phyloP scores from a whole-genome alignment of 2,797 vertebrate genomes.

The Nannoperca obscura region DNA sequence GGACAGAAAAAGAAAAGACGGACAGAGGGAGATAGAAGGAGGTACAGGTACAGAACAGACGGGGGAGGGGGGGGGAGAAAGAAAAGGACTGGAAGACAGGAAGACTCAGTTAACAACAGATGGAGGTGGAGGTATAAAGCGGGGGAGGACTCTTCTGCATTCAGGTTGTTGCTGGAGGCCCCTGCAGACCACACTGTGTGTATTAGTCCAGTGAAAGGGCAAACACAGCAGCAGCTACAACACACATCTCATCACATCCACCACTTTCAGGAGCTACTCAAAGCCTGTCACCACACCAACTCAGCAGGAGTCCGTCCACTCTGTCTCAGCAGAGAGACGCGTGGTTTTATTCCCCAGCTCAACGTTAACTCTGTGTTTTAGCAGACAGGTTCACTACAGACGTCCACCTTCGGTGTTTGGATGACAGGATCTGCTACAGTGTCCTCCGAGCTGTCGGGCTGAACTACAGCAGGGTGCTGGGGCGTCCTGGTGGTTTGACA shows the following conservation, averaged over 20 bases:
- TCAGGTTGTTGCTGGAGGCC: conserved; percentile 45
- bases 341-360: neutral
- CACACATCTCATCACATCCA: conserved; percentile 30
- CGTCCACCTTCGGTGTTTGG: neutral
- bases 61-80: neutral
- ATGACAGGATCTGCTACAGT: neutral
- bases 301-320: neutral
- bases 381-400: neutral
- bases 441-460: neutral
- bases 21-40: neutral
- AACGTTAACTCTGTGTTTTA: neutral
- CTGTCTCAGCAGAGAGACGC: neutral
- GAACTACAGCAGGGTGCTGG: neutral
- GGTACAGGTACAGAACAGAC: neutral
- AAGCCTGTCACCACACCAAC: neutral
- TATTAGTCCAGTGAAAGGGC: conserved; percentile 32
- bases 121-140: neutral
- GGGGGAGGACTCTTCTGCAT: conserved; percentile 26
- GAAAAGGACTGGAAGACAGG: neutral
- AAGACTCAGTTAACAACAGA: neutral
- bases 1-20: too few relatives aligned
- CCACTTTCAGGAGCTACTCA: neutral
- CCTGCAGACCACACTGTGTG: conserved; percentile 30
- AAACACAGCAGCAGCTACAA: conserved; percentile 37
- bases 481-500: neutral